Evolutionary conservation across 2,888 invertebrate species (phyloP).

Genomic region (Sepioteuthis lessoniana): DNA sequence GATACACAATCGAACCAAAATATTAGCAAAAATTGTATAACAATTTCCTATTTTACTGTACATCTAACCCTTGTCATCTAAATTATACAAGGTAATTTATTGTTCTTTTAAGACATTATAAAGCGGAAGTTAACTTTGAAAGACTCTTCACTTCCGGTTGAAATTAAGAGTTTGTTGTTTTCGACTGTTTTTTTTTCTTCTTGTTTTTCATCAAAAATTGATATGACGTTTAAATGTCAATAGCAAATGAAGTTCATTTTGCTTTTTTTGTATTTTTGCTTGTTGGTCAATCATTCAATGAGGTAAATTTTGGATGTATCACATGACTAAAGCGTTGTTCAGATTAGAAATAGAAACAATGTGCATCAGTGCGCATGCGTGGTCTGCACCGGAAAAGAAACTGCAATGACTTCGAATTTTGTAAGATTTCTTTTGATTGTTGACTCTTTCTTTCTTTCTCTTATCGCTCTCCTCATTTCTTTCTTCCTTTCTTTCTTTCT

Average conservation of each 20-base stretch:
- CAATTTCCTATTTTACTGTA: slow-evolving; percentile 33
- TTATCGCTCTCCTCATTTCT: neutral
- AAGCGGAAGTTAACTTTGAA: neutral
- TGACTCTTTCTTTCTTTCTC: neutral
- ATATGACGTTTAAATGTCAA: neutral
- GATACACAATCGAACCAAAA: neutral
- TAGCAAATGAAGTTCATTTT: neutral
- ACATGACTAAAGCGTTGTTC: neutral
- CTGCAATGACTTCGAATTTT: neutral
- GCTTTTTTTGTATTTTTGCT: neutral
- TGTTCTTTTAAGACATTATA: neutral
- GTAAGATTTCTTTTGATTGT: neutral
- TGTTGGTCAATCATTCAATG: neutral
- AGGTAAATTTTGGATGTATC: neutral
- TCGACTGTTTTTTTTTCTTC: neutral
- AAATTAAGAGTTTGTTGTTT: neutral
- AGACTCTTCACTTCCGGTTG: neutral
- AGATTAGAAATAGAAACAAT: neutral
- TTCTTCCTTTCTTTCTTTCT: neutral
- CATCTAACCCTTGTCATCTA: neutral
- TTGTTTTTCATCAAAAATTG: neutral
- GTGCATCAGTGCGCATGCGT: neutral
- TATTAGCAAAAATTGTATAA: neutral
- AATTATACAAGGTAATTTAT: neutral
- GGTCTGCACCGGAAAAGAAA: neutral